Evolutionary conservation across 2,113 vertebrate genomes (phyloP), one percentile per base, ranked within the genome.

Genomic region (Tragelaphus imberbis): DNA sequence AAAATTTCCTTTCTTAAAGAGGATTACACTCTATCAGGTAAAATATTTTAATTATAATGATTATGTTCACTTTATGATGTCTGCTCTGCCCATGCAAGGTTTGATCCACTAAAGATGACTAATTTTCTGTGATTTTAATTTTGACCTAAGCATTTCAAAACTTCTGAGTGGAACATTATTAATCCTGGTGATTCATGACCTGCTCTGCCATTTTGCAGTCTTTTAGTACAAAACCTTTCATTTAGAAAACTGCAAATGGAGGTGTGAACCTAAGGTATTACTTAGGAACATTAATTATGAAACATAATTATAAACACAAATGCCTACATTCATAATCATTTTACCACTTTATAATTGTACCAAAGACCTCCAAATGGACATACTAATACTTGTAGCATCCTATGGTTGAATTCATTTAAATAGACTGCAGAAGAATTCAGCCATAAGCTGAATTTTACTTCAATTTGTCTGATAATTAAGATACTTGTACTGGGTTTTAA

Each of bases 231-330:
- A 97, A 95, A 82, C 92, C 63, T 94, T 92, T 95, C 84, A 96
- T 95, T 96, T 91, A 95, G 96, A 96, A 98, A 97, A 56, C 90
- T 97, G 77, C 55, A 81, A 68, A 82, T 90, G 68, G 59, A 88
- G 75, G 68, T 92, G 51, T 12, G 36, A 96, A 85, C 94, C 92
- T 81, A 7, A 82, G 58, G 58, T 44, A 59, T 87, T 71, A 55
- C 88, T 94, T 68, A 61, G 81, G 75, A 97, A 63, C 84, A 28
- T 93, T 96, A 88, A 97, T 95, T 96, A 90, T 71, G 77, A 96
- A 71, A 51, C 47, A 53, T 94, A 93, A 95, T 97, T 96, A 96
- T 88, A 85, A 97, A 97, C 88, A 92, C 65, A 88, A 90, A 88
- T 92, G 90, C 55, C 88, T 85, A 61, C 89, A 79, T 15, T 58